Conservation (phyloP, 1,140 invertebrate species). For the Harpegnathos saltator region DNA sequence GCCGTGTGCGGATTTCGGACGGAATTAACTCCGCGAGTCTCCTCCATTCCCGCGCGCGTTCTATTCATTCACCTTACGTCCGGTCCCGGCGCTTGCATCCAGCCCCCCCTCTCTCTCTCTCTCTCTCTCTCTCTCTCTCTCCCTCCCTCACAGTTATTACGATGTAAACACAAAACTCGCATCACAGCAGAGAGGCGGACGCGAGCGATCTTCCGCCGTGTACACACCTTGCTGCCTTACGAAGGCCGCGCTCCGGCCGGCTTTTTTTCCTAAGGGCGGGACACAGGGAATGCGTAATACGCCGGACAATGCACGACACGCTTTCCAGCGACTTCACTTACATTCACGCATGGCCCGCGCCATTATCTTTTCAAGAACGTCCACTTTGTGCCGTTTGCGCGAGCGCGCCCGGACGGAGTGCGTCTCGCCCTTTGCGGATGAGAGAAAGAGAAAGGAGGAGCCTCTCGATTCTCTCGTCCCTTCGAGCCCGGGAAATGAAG, state of each 20-base stretch:
- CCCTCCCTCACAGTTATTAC: conserved; percentile 59
- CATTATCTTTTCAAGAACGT: conserved; percentile 75
- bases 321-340: conserved; percentile 70
- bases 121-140: not conserved
- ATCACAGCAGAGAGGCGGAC: conserved; percentile 55
- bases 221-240: conserved; percentile 58
- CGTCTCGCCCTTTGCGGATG: conserved; percentile 25
- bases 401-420: not conserved
- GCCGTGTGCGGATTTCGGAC: not conserved
- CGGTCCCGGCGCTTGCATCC: conserved; percentile 17
- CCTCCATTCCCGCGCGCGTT: conserved; percentile 12
- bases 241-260: conserved; percentile 51
- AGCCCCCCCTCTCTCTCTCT: too few species aligned
- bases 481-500: not conserved
- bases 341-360: conserved; percentile 69
- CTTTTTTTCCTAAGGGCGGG: conserved; percentile 72
- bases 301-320: conserved; percentile 74
- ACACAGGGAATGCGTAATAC: conserved; percentile 75
- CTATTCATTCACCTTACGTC: conserved; percentile 65
- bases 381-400: conserved; percentile 71
- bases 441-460: not conserved
- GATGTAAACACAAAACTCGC: conserved; percentile 72
- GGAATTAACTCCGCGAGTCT: not conserved
- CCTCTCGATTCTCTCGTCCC: conserved; percentile 17
- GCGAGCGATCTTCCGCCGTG: conserved; percentile 51